Percentiles rank a stretch among this genome's conserved stretches.
These are phyloP conservation scores for Orthosia gracilis DNA, from an alignment of 2,888 invertebrate species.

Conservation along the genomic window DNA sequence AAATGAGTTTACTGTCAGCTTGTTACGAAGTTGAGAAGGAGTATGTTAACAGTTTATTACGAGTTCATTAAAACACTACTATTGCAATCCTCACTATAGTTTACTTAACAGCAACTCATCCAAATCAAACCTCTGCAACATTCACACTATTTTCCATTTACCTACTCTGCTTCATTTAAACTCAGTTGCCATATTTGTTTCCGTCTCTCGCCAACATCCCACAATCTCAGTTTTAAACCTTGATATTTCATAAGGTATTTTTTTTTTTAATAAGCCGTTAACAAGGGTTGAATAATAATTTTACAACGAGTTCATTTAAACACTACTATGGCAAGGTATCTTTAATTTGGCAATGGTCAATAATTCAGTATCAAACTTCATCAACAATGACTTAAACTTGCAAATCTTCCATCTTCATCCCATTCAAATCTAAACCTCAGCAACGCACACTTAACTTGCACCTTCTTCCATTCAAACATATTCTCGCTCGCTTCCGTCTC, in stretches of 20 bases:
- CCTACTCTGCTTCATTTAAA: not conserved
- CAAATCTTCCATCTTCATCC: not conserved
- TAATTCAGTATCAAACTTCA: conserved; percentile 8
- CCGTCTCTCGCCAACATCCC: not conserved
- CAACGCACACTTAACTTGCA: not conserved
- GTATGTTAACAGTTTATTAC: conserved; percentile 72
- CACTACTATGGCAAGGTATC: too few species aligned
- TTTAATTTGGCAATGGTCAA: not conserved
- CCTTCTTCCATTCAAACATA: not conserved
- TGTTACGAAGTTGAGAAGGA: conserved; percentile 88
- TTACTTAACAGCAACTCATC: not conserved
- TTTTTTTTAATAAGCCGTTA: conserved; percentile 88
- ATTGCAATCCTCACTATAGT: too few species aligned
- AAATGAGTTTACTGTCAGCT: too few species aligned
- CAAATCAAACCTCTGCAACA: not conserved
- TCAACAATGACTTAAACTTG: not conserved
- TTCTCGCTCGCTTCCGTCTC: not conserved
- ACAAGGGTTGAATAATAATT: conserved; percentile 80
- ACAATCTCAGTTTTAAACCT: not conserved
- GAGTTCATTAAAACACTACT: too few species aligned
- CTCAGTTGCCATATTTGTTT: not conserved
- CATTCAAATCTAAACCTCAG: conserved; percentile 25
- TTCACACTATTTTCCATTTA: not conserved
- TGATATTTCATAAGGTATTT: conserved; percentile 79
- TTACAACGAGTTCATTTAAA: too few species aligned